Percentiles rank a stretch among this genome's conserved stretches.
Conservation (phyloP, 2,888 invertebrate genomes). For the Apodemia duryi region DNA sequence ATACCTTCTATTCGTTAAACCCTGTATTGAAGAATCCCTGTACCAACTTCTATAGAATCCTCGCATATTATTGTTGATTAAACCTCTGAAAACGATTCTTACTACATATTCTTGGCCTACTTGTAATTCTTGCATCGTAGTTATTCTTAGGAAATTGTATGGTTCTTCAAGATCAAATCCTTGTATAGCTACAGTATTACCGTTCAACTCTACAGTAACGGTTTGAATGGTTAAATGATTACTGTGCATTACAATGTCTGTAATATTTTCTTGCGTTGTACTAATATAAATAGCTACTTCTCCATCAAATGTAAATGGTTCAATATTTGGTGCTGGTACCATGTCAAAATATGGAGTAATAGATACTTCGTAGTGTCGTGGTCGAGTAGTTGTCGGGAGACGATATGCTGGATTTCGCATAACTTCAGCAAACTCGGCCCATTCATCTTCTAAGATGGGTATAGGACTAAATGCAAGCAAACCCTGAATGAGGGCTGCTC, state of each 20-base stretch:
- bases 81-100: constrained; percentile 82
- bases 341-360: constrained; percentile 71
- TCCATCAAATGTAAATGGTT: constrained; percentile 64
- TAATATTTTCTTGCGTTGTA: constrained; percentile 37
- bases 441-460: constrained; percentile 55
- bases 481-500: constrained; percentile 49
- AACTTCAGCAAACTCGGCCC: constrained; percentile 46
- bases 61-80: constrained; percentile 84
- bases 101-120: constrained; percentile 75
- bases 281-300: constrained; percentile 49
- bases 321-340: constrained; percentile 31
- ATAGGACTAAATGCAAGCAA: constrained; percentile 48
- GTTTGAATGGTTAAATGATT: constrained; percentile 54
- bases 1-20: background rate
- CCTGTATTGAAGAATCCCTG: constrained; percentile 51
- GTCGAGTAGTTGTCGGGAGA: constrained; percentile 67
- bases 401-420: constrained; percentile 56
- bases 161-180: constrained; percentile 45
- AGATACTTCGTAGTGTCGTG: constrained; percentile 72
- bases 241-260: constrained; percentile 59
- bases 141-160: constrained; percentile 50
- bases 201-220: constrained; percentile 49
- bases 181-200: constrained; percentile 33
- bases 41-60: constrained; percentile 92
- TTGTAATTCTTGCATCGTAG: constrained; percentile 35